phyloP scores from a whole-genome alignment of 2,113 vertebrate genomes.

The Spermophilus dauricus region DNA sequence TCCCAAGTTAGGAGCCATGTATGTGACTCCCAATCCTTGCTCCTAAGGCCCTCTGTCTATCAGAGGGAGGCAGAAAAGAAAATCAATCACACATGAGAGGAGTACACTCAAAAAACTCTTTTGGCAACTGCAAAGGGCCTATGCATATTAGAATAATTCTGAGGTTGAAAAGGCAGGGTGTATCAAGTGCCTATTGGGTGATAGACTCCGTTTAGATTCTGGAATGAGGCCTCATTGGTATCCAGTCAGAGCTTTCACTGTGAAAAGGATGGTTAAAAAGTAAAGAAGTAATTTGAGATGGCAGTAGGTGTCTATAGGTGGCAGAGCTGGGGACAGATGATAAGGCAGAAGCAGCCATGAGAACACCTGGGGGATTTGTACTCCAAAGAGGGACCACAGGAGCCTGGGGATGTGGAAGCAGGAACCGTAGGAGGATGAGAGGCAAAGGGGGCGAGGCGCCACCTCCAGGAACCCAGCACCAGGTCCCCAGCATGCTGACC shows the following conservation, averaged over 20 bases:
- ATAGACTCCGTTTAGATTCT: neutral
- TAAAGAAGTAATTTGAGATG: neutral
- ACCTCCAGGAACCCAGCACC: neutral
- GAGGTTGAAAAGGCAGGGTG: too few relatives aligned
- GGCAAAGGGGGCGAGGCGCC: rapidly evolving
- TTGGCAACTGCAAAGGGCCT: neutral
- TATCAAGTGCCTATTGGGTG: neutral
- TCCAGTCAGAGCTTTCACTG: neutral
- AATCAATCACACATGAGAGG: rapidly evolving
- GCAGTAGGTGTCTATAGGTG: too few relatives aligned
- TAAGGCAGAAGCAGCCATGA: neutral
- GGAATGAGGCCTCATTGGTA: rapidly evolving
- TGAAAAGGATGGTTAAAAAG: neutral
- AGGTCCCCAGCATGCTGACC: rapidly evolving
- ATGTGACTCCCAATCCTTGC: too few relatives aligned
- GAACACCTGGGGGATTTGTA: neutral
- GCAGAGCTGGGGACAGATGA: neutral
- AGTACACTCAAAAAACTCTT: neutral
- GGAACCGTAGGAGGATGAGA: neutral
- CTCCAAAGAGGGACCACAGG: neutral
- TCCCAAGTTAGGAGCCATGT: neutral
- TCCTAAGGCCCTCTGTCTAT: neutral
- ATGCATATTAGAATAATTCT: neutral
- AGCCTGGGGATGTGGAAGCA: neutral
- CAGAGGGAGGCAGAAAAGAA: neutral